A percentile compares a stretch with the other conserved stretches of the same genome.
Conservation (phyloP, 2,888 invertebrate genomes). For the Oxystoma pomonae region DNA sequence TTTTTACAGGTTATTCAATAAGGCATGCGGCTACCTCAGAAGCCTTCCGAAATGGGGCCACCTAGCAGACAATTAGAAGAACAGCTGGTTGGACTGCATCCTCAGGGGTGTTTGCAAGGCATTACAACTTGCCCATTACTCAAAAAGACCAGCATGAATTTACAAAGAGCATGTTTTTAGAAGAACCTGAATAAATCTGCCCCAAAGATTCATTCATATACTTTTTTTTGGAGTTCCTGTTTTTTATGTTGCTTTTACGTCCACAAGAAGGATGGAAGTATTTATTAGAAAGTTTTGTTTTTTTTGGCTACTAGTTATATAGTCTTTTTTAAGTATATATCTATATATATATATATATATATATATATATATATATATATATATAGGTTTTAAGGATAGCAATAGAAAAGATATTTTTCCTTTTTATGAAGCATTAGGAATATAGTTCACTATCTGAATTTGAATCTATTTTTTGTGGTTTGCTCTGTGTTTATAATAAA, state of each 20-base stretch:
- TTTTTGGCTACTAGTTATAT: too few species aligned
- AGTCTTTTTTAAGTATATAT: too few species aligned
- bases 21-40: slow-evolving; percentile 29
- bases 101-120: slow-evolving; percentile 26
- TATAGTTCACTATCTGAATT: too few species aligned
- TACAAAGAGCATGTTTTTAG: neutral
- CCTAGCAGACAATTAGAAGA: slow-evolving; percentile 22
- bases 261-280: too few species aligned
- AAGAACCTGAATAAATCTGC: neutral
- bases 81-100: slow-evolving; percentile 28
- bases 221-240: too few species aligned
- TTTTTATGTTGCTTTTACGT: too few species aligned
- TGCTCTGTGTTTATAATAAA: too few species aligned
- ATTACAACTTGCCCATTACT: slow-evolving; percentile 16
- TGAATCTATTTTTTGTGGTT: too few species aligned
- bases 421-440: neutral
- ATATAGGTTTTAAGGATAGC: neutral
- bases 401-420: neutral
- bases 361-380: too few species aligned
- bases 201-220: too few species aligned
- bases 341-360: too few species aligned
- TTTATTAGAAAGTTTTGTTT: too few species aligned
- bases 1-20: slow-evolving; percentile 15
- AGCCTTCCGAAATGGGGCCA: slow-evolving; percentile 23
- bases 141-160: neutral